These are phyloP conservation scores for Equus przewalskii DNA, from an alignment of 2,113 vertebrate species.

Conservation along the genomic window DNA sequence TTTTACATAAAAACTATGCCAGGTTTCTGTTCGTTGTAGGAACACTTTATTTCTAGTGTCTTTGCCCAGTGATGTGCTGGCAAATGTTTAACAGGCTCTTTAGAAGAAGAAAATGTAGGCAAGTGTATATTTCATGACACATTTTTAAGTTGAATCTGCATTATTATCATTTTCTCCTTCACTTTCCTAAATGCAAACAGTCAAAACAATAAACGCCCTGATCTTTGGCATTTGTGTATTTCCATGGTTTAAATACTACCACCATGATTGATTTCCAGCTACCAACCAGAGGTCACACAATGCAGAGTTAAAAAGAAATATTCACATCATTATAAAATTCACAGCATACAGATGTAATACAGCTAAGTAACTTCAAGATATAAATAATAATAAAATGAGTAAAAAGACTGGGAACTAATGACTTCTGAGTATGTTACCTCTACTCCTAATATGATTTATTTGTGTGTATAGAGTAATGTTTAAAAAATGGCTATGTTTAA, in stretches of 20 bases:
- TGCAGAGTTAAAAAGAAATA: background rate
- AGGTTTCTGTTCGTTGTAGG: background rate
- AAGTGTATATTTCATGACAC: background rate
- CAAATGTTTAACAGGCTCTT: background rate
- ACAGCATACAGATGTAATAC: background rate
- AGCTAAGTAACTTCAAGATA: background rate
- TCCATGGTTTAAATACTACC: background rate
- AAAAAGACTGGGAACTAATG: background rate
- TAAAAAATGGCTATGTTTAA: background rate
- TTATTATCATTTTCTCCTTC: background rate
- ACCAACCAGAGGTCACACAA: background rate
- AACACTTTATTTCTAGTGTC: background rate
- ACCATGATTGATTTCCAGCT: background rate
- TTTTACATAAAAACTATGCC: background rate
- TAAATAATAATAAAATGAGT: background rate
- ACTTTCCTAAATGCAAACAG: constrained; percentile 12
- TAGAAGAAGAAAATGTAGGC: background rate
- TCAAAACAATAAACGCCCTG: background rate
- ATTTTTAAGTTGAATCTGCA: background rate
- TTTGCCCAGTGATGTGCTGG: background rate
- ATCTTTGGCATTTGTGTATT: background rate
- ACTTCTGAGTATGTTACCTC: background rate
- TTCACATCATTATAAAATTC: background rate
- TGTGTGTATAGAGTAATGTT: background rate
- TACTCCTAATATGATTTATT: background rate